Percentiles rank a stretch among this genome's conserved stretches.
Conservation (phyloP, 1,140 invertebrate species). For the Aricia agestis region DNA sequence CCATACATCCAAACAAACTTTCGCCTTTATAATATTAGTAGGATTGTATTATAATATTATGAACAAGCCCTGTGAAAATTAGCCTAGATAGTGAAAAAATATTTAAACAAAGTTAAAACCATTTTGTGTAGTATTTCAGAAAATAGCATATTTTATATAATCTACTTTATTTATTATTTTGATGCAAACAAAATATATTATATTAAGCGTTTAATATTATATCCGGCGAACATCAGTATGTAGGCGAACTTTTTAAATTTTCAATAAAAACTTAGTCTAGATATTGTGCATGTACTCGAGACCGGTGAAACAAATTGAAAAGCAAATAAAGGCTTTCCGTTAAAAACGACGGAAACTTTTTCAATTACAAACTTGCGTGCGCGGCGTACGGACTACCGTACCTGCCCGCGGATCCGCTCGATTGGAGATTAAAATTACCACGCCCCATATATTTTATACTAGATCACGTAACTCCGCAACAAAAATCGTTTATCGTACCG, state of each 20-base stretch:
- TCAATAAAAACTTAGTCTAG: conserved; percentile 51
- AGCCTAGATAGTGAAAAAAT: no score
- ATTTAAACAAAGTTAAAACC: no score
- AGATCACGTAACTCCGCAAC: no score
- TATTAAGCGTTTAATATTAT: not conserved
- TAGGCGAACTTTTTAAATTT: conserved; percentile 43
- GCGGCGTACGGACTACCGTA: conserved; percentile 30
- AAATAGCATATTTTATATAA: no score
- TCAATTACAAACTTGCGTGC: conserved; percentile 72
- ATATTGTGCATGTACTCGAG: conserved; percentile 45
- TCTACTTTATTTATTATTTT: no score
- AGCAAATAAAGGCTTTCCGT: conserved; percentile 68
- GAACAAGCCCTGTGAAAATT: no score
- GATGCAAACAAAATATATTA: not conserved
- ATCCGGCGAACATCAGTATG: conserved; percentile 1
- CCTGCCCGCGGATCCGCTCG: conserved; percentile 9
- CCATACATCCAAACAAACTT: no score
- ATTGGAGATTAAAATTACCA: conserved; percentile 10
- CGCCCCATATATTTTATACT: no score
- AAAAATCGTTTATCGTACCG: no score
- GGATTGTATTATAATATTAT: no score
- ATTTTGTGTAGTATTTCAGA: no score
- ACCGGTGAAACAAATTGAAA: conserved; percentile 63
- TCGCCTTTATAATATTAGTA: no score
- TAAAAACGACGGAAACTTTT: conserved; percentile 69